Evolutionary conservation across 35 echinoderm and acorn worm genomes (phyloP).

Genomic region (Ophioderma brevispina): DNA sequence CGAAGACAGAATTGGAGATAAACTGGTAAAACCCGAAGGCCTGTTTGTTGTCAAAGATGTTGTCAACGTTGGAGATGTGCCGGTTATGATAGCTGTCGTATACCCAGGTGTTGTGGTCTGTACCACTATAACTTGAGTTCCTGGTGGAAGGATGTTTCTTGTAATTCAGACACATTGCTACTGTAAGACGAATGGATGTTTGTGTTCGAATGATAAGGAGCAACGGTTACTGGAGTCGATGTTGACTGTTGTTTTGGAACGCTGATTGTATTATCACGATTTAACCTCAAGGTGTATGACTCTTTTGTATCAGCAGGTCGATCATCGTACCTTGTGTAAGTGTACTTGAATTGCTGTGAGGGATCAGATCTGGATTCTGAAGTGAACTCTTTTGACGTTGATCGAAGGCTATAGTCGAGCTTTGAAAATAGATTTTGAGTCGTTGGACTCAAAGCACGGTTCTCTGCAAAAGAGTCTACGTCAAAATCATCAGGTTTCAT

Average conservation of each 20-base stretch:
- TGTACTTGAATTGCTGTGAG: neutral
- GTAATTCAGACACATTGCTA: too few relatives aligned
- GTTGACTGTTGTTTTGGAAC: neutral
- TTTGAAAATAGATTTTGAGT: neutral
- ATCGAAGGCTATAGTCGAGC: neutral
- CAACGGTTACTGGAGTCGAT: neutral
- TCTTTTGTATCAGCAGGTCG: neutral
- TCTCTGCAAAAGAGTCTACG: neutral
- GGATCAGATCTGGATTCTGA: neutral
- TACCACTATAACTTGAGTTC: slow-evolving; percentile 33
- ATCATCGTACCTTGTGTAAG: neutral
- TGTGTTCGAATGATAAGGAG: neutral
- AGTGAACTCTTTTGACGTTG: neutral
- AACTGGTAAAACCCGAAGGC: neutral
- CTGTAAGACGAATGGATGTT: neutral
- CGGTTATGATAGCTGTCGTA: slow-evolving; percentile 35
- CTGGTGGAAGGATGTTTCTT: slow-evolving; percentile 53
- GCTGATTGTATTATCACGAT: neutral
- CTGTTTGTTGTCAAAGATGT: neutral
- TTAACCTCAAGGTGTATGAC: neutral
- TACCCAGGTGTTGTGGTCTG: slow-evolving; percentile 41
- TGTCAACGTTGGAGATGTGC: neutral
- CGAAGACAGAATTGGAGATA: neutral
- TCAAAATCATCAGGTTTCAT: neutral
- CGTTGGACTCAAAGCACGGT: neutral